These are phyloP conservation scores for Drosophila parthenogenetica DNA, from an alignment of 2,888 invertebrate genomes.

Conservation along the genomic window DNA sequence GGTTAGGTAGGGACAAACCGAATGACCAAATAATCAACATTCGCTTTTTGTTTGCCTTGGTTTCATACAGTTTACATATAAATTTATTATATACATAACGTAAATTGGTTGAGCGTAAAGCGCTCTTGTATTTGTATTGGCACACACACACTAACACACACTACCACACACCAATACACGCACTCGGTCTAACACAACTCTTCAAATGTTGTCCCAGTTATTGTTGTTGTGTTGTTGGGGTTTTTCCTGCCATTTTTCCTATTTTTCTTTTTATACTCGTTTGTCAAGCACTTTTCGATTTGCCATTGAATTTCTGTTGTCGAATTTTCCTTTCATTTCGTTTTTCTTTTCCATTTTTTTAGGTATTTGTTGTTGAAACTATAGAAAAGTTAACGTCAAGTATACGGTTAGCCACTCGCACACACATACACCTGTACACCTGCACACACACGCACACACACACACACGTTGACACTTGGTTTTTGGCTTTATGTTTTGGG, in stretches of 20 bases:
- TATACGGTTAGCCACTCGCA: constrained; percentile 41
- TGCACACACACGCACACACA: constrained; percentile 41
- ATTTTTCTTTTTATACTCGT: constrained; percentile 31
- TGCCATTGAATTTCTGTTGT: constrained; percentile 57
- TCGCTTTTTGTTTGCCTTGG: constrained; percentile 39
- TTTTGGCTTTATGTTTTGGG: constrained; percentile 41
- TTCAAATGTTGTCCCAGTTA: constrained; percentile 49
- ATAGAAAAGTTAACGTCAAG: constrained; percentile 62
- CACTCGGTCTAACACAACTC: constrained; percentile 17
- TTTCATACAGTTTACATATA: constrained; percentile 24
- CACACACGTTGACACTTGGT: constrained; percentile 44
- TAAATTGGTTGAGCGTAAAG: constrained; percentile 35
- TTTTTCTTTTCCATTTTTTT: constrained; percentile 36
- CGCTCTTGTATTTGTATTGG: constrained; percentile 54
- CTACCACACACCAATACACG: constrained; percentile 18
- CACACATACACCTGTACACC: constrained; percentile 19
- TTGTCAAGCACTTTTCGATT: constrained; percentile 76
- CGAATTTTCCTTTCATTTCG: constrained; percentile 20
- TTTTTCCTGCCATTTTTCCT: constrained; percentile 20
- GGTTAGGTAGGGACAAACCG: constrained; percentile 13
- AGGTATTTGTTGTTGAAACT: constrained; percentile 31
- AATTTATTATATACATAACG: constrained; percentile 32
- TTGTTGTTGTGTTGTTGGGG: constrained; percentile 28
- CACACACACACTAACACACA: constrained; percentile 26
- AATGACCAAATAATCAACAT: constrained; percentile 65